Percentiles rank a stretch among this genome's conserved stretches.
Conservation (phyloP, 1,140 invertebrate species). For the Caenorhabditis briggsae region DNA sequence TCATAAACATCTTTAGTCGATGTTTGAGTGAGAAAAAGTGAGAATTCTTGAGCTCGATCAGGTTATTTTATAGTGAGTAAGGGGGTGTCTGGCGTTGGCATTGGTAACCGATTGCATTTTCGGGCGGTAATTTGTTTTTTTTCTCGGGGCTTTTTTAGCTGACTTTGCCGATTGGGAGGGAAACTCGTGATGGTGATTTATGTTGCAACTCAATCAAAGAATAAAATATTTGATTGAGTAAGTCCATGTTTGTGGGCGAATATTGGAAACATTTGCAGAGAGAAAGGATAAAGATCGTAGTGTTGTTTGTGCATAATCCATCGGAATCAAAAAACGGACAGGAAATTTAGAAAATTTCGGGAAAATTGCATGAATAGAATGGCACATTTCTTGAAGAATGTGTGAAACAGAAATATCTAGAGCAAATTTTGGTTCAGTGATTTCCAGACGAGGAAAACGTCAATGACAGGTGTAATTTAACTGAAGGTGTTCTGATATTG, state of each 20-base stretch:
- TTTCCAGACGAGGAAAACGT: too few relatives aligned
- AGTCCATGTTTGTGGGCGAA: not conserved
- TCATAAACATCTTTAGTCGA: constrained; percentile 37
- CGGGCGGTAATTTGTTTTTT: constrained; percentile 20
- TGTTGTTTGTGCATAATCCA: too few relatives aligned
- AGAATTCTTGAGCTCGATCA: not conserved
- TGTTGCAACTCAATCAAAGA: constrained; percentile 18
- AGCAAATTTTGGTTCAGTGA: too few relatives aligned
- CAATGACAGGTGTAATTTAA: too few relatives aligned
- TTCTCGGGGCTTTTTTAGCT: not conserved
- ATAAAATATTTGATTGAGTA: not conserved
- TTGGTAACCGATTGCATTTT: not conserved
- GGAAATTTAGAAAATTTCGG: too few relatives aligned
- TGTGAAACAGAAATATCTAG: too few relatives aligned
- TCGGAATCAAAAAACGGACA: too few relatives aligned
- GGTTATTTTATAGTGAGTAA: not conserved
- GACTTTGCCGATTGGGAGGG: not conserved
- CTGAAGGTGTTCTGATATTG: too few relatives aligned
- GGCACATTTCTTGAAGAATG: too few relatives aligned
- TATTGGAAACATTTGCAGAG: not conserved
- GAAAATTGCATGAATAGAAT: too few relatives aligned
- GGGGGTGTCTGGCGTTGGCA: not conserved
- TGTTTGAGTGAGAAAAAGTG: not conserved
- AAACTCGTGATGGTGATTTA: constrained; percentile 11
- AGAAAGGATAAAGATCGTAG: not conserved